Evolutionary conservation across 2,113 vertebrate species (phyloP).

Genomic region (Scophthalmus maximus): DNA sequence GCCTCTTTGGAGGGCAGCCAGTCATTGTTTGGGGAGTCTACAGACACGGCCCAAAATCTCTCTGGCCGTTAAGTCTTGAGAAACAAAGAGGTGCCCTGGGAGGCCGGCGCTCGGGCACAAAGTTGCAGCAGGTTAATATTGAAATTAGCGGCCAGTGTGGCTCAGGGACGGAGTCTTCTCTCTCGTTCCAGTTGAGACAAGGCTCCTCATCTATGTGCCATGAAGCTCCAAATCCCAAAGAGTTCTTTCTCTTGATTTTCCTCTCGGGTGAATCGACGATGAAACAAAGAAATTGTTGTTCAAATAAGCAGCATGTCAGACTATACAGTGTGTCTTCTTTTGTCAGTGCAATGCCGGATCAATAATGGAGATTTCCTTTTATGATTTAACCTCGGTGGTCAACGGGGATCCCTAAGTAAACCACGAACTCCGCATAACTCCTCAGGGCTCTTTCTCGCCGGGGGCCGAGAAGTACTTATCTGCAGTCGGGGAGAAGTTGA

Average conservation of each 20-base stretch:
- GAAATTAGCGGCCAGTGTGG: slow-evolving; percentile 33
- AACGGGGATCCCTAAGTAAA: neutral
- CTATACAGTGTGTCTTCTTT: neutral
- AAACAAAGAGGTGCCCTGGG: slow-evolving; percentile 41
- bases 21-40: slow-evolving; percentile 64
- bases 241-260: slow-evolving; percentile 18
- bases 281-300: neutral
- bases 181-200: slow-evolving; percentile 25
- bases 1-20: slow-evolving; percentile 61
- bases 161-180: too few species aligned
- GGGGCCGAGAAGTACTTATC: slow-evolving; percentile 38
- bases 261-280: neutral
- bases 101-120: slow-evolving; percentile 20
- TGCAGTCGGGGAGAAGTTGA: slow-evolving; percentile 43
- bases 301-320: too few species aligned
- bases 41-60: slow-evolving; percentile 29
- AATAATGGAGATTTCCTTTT: neutral
- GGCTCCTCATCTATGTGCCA: too few species aligned
- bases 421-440: slow-evolving; percentile 19
- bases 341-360: slow-evolving; percentile 1
- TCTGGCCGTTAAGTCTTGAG: slow-evolving; percentile 21
- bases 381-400: neutral
- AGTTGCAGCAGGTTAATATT: slow-evolving; percentile 42
- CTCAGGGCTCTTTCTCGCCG: slow-evolving; percentile 9
- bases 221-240: slow-evolving; percentile 31